Evolutionary conservation across 2,888 invertebrate species (phyloP).

Genomic region (Thymelicus lineola): DNA sequence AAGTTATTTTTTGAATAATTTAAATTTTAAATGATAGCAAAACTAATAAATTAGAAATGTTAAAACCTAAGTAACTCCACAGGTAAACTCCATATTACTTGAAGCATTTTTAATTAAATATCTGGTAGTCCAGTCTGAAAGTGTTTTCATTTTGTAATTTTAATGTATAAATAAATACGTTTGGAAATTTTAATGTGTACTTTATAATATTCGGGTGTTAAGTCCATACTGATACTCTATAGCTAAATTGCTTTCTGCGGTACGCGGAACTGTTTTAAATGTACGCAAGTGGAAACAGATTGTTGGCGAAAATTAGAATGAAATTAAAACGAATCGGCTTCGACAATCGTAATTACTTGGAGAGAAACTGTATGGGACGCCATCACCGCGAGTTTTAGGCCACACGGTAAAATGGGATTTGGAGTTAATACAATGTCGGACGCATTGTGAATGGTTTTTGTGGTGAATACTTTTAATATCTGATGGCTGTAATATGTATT

Average conservation of each 20-base stretch:
- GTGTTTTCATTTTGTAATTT: no score
- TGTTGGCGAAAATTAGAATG: conserved; percentile 31
- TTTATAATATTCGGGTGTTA: background rate
- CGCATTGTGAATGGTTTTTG: background rate
- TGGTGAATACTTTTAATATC: background rate
- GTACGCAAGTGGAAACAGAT: conserved; percentile 21
- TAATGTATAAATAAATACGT: no score
- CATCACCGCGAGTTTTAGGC: conserved; percentile 23
- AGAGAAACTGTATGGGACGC: conserved; percentile 22
- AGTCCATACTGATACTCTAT: background rate
- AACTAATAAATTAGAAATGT: no score
- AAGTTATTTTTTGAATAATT: no score
- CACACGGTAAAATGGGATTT: conserved; percentile 26
- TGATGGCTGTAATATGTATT: no score
- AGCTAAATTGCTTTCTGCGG: conserved; percentile 18
- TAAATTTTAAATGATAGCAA: no score
- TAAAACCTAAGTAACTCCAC: no score
- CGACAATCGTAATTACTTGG: conserved; percentile 32
- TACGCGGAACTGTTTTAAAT: conserved; percentile 22
- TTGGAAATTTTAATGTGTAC: no score
- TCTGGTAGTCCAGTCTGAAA: no score
- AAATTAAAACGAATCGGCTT: conserved; percentile 34
- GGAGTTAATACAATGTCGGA: background rate
- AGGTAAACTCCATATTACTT: no score
- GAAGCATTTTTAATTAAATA: no score